Evolutionary conservation across 2,797 vertebrate species (phyloP).

Genomic region (Pipistrellus kuhlii): DNA sequence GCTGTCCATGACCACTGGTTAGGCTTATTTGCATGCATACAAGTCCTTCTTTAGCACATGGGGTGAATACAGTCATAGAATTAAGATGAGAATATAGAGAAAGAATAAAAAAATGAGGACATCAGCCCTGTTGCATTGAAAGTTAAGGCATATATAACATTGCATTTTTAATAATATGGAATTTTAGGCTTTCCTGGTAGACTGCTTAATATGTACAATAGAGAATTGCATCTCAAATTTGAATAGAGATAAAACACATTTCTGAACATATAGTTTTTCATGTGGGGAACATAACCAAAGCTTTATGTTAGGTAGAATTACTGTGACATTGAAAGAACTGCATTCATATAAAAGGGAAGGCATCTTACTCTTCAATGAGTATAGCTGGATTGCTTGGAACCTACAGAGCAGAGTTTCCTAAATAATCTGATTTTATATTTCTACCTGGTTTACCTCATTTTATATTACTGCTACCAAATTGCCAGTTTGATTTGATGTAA

Average conservation of each 20-base stretch:
- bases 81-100: background rate
- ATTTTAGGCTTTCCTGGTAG: background rate
- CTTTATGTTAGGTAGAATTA: background rate
- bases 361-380: background rate
- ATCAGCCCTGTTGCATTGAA: background rate
- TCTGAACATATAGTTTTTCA: background rate
- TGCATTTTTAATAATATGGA: background rate
- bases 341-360: background rate
- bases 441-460: constrained; percentile 36
- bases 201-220: background rate
- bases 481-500: background rate
- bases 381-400: background rate
- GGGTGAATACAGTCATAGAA: background rate
- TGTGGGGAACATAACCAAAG: background rate
- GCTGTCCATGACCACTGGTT: too few relatives aligned
- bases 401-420: background rate
- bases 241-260: background rate
- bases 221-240: background rate
- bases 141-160: background rate
- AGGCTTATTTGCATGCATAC: too few relatives aligned
- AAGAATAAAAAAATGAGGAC: background rate
- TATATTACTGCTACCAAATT: background rate
- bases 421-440: constrained; percentile 1
- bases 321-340: background rate
- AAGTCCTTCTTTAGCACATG: background rate